Percentiles rank a stretch among this genome's conserved stretches.
Conservation (phyloP, 2,113 vertebrate genomes). For the Tragelaphus imberbis region DNA sequence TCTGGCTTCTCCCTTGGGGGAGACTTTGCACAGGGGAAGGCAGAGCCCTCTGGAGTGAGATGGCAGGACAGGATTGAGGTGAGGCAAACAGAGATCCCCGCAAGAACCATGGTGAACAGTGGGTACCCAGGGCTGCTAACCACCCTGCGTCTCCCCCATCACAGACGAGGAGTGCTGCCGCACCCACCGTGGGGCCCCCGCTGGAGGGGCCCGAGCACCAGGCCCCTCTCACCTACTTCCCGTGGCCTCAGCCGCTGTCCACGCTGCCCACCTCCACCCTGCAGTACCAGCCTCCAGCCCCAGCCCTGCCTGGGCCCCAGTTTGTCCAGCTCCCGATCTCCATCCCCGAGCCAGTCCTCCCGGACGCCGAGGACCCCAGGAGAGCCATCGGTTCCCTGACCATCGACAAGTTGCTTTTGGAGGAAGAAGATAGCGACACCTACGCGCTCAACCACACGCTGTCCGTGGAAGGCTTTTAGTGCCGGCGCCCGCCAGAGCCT, state of each 20-base stretch:
- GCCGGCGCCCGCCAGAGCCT: neutral
- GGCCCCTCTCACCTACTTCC: constrained; percentile 87
- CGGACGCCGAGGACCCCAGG: constrained; percentile 82
- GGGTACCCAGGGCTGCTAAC: neutral
- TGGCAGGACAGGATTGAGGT: neutral
- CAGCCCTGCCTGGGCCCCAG: constrained; percentile 80
- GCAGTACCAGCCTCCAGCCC: constrained; percentile 83
- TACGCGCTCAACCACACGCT: constrained; percentile 84
- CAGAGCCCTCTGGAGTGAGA: neutral
- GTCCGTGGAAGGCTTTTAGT: constrained; percentile 82
- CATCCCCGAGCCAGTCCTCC: constrained; percentile 83
- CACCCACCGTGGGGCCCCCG: constrained; percentile 79
- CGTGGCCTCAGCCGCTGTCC: constrained; percentile 91
- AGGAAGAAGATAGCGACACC: constrained; percentile 82
- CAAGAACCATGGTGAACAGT: too few species aligned
- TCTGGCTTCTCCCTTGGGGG: neutral
- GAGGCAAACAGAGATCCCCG: neutral
- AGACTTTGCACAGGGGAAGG: neutral
- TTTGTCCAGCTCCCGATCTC: constrained; percentile 88
- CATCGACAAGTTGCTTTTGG: constrained; percentile 92
- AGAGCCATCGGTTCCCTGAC: constrained; percentile 79
- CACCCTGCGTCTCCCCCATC: neutral
- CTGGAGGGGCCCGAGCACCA: constrained; percentile 88
- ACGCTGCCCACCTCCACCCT: constrained; percentile 83
- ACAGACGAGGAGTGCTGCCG: constrained; percentile 82